Evolutionary conservation across 2,888 invertebrate genomes (phyloP).

Genomic region (Octodonta nipae): DNA sequence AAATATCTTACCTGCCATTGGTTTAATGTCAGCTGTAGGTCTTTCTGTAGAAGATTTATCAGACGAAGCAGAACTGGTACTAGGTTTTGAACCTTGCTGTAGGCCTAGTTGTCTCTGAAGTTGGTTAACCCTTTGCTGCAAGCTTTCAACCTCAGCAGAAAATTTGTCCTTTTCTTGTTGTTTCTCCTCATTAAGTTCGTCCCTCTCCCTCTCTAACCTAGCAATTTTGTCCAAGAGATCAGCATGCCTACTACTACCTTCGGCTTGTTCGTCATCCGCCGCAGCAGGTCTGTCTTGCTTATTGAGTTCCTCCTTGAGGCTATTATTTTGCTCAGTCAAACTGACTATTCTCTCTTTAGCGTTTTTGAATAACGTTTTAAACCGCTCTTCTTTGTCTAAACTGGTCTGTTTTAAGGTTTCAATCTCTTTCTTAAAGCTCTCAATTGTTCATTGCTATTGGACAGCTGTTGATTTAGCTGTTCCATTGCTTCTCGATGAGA

Average conservation of each 20-base stretch:
- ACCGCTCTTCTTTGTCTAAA: constrained; percentile 36
- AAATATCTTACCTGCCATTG: constrained; percentile 63
- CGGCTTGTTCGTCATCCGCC: constrained; percentile 36
- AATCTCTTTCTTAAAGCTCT: constrained; percentile 42
- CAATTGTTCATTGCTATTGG: constrained; percentile 37
- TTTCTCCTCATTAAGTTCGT: constrained; percentile 41
- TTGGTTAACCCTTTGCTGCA: constrained; percentile 47
- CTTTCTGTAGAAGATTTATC: constrained; percentile 45
- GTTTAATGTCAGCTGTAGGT: constrained; percentile 84
- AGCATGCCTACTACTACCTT: constrained; percentile 26
- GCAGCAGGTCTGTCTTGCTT: constrained; percentile 22
- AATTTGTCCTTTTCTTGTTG: constrained; percentile 56
- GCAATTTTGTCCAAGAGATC: constrained; percentile 47
- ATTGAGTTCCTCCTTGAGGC: constrained; percentile 41
- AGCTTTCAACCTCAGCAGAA: constrained; percentile 54
- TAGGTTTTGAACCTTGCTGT: constrained; percentile 54
- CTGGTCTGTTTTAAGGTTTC: constrained; percentile 32
- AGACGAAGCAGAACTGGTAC: constrained; percentile 50
- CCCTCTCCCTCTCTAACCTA: constrained; percentile 51
- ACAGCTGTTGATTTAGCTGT: constrained; percentile 36
- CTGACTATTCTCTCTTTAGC: constrained; percentile 62
- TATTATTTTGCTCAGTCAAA: constrained; percentile 55
- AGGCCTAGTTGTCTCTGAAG: constrained; percentile 41
- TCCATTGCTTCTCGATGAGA: constrained; percentile 37
- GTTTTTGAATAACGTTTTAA: constrained; percentile 49